Evolutionary conservation across 2,888 invertebrate species (phyloP), one percentile per base, ranked within the genome.

Genomic region (Stenodera caucasica): DNA sequence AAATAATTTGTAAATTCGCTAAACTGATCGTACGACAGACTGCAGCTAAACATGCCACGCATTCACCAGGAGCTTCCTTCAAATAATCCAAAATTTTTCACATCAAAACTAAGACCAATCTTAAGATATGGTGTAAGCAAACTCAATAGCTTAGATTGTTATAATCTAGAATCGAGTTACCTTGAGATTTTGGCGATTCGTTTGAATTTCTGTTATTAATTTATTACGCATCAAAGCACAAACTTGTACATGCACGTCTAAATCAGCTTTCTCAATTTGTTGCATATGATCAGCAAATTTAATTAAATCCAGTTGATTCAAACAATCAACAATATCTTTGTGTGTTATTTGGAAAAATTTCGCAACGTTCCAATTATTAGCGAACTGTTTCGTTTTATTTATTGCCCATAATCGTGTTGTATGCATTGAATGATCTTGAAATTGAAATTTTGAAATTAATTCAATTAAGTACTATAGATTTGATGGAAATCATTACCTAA

Each of bases 221-320:
- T 92, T 92, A 51, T 89, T 89, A 70, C 92, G 85, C 88, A 92
- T 88, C 70, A 90, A 88, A 0, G 89, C 88, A 74, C 92, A 92
- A 0, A 92, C 92, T 73, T 90, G 86, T 70, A 92, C 90, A 66
- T 92, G 88, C 11, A 91, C 90, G 59, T 89, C 90, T 53, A 88
- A 77, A 14, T 75, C 74, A 5, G 77, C 78, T 54, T 79, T 80
- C 57, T 85, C 87, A 67, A 85, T 86, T 72, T 83, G 82, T 21
- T 73, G 67, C 0, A 82, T 82, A 65, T 89, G 88, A 74, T 89
- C 88, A 5, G 86, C 85, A 59, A 89, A 82, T 73, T 87, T 78
- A 65, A 86, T 75, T 58, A 83, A 82, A 30, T 81, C 79, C 11
- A 87, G 80, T 65, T 87, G 86, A 50, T 83, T 83, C 74, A 88